Conservation (phyloP, 2,797 vertebrate genomes). For the Rhodeus uyekii region DNA sequence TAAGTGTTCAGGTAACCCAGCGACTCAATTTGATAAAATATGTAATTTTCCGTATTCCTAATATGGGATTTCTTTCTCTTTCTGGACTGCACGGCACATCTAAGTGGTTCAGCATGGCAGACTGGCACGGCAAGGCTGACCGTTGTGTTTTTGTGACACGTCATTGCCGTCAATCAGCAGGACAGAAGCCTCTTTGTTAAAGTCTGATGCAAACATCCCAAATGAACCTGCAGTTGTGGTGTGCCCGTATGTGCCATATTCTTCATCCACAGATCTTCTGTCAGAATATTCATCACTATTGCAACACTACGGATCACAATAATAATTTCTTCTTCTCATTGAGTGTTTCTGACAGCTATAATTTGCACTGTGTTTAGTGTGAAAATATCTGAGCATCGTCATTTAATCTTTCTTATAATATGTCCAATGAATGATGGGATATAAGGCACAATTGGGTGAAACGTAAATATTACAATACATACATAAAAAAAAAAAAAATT, state of each 20-base stretch:
- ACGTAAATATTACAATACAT: neutral
- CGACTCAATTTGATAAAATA: neutral
- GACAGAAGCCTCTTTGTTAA: conserved; percentile 14
- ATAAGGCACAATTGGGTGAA: neutral
- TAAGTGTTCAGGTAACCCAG: neutral
- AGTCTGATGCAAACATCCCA: neutral
- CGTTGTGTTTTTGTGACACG: neutral
- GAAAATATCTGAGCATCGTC: neutral
- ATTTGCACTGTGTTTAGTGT: neutral
- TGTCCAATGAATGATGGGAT: neutral
- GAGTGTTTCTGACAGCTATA: neutral
- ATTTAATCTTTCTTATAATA: neutral
- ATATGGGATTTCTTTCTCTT: neutral
- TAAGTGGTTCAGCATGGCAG: neutral
- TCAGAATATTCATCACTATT: neutral
- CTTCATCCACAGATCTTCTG: neutral
- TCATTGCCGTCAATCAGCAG: neutral
- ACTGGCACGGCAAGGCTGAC: conserved; percentile 7
- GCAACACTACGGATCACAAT: neutral
- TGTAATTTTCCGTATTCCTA: neutral
- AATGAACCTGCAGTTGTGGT: neutral
- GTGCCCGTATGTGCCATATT: neutral
- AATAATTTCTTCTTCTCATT: neutral
- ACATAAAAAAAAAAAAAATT: too few relatives aligned
- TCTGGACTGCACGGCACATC: neutral